phyloP scores from a whole-genome alignment of 2,113 vertebrate genomes.

The Lagopus muta region DNA sequence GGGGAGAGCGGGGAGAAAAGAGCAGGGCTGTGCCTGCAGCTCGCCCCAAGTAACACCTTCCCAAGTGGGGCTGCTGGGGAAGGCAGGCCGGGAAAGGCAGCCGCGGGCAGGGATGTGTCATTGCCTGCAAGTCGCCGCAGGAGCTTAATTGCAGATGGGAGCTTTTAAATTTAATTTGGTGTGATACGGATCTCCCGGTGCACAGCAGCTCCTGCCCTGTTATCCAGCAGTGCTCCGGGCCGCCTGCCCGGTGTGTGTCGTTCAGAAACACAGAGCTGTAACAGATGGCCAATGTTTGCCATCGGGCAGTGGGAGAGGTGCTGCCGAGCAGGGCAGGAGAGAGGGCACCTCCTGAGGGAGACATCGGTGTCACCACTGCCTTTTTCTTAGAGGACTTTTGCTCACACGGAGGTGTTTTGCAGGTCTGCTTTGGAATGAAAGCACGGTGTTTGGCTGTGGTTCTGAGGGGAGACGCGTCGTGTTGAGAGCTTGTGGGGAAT shows the following conservation, averaged over 20 bases:
- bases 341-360: not conserved
- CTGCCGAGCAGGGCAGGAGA: rapidly evolving
- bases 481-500: not conserved
- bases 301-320: not conserved
- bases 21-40: not conserved
- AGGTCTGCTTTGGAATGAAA: not conserved
- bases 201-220: not conserved
- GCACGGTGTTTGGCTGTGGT: not conserved
- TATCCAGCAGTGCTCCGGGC: not conserved
- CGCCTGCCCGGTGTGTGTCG: not conserved
- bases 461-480: not conserved
- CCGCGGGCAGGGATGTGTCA: not conserved
- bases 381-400: not conserved
- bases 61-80: not conserved
- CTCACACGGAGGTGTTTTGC: not conserved
- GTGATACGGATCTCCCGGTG: conserved; percentile 15
- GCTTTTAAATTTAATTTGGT: conserved; percentile 53
- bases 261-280: not conserved
- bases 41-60: not conserved
- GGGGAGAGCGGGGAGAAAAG: not conserved
- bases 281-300: not conserved
- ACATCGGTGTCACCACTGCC: not conserved
- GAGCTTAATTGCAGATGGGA: conserved; percentile 36
- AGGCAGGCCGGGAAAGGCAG: not conserved
- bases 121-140: not conserved